These are phyloP conservation scores for Yponomeuta cagnagella DNA, from an alignment of 2,888 invertebrate genomes.

Conservation along the genomic window DNA sequence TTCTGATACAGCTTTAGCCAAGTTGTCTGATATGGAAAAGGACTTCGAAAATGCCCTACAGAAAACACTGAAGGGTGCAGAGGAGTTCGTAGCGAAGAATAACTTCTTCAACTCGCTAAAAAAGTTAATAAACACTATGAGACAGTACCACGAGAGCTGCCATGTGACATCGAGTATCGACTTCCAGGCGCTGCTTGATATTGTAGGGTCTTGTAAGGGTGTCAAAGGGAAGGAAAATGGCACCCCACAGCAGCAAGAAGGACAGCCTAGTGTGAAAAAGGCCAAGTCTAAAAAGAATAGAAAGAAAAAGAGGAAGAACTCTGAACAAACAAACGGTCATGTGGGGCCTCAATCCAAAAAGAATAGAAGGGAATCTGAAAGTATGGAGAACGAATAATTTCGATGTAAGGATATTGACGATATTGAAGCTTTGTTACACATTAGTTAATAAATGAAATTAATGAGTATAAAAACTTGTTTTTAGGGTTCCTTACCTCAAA, in stretches of 20 bases:
- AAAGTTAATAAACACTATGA: slow-evolving; percentile 69
- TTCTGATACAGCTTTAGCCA: slow-evolving; percentile 40
- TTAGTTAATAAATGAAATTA: slow-evolving; percentile 1
- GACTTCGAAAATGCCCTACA: slow-evolving; percentile 58
- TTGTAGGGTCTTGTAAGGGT: slow-evolving; percentile 42
- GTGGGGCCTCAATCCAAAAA: slow-evolving; percentile 42
- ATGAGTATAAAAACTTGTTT: not conserved
- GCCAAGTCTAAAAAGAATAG: slow-evolving; percentile 38
- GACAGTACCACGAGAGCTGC: slow-evolving; percentile 58
- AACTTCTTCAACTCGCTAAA: slow-evolving; percentile 74
- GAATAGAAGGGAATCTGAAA: slow-evolving; percentile 30
- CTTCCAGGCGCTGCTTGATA: slow-evolving; percentile 42
- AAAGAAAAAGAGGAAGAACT: slow-evolving; percentile 52
- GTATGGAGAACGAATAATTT: slow-evolving; percentile 33
- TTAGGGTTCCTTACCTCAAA: not conserved
- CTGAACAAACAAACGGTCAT: slow-evolving; percentile 41
- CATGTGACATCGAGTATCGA: slow-evolving; percentile 47
- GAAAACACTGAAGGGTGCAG: slow-evolving; percentile 48
- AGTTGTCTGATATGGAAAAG: slow-evolving; percentile 60
- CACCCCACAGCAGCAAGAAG: slow-evolving; percentile 19
- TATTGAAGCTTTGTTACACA: not conserved
- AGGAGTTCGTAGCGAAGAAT: slow-evolving; percentile 65
- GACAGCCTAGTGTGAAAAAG: slow-evolving; percentile 28
- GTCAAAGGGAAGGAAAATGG: slow-evolving; percentile 36
- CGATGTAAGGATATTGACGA: not conserved